Conservation (phyloP, 2,113 vertebrate species). For the Gymnogyps californianus region DNA sequence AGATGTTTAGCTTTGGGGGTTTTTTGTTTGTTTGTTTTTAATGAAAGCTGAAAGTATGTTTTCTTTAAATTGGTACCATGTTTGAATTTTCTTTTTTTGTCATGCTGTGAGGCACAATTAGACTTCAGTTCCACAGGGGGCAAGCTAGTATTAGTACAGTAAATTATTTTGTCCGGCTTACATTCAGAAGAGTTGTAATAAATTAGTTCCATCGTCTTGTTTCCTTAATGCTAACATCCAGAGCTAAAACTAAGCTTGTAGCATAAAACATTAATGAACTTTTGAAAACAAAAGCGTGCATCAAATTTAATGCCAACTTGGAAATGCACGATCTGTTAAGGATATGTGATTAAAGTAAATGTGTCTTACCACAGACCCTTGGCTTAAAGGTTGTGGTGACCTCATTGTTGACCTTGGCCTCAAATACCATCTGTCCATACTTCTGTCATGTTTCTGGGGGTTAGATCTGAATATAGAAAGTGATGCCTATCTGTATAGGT, state of each 20-base stretch:
- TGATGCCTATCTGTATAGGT: neutral
- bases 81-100: conserved; percentile 5
- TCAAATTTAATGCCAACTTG: neutral
- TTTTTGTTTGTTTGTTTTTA: conserved; percentile 31
- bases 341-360: neutral
- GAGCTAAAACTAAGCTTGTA: neutral
- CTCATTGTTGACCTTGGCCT: neutral
- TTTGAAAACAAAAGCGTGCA: neutral
- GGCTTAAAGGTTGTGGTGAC: neutral
- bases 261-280: neutral
- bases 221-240: neutral
- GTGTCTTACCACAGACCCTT: neutral
- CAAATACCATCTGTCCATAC: neutral
- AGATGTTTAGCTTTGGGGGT: neutral
- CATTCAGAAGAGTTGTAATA: neutral
- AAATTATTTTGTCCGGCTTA: neutral
- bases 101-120: neutral
- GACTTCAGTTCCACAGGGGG: neutral
- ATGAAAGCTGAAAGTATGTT: conserved; percentile 38
- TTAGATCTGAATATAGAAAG: neutral
- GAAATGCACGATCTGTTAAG: neutral
- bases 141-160: neutral
- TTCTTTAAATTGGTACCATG: neutral
- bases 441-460: neutral
- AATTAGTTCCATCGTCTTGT: neutral